Percentiles rank a stretch among this genome's conserved stretches.
Conservation (phyloP, 2,797 vertebrate genomes). For the Erpetoichthys calabaricus region DNA sequence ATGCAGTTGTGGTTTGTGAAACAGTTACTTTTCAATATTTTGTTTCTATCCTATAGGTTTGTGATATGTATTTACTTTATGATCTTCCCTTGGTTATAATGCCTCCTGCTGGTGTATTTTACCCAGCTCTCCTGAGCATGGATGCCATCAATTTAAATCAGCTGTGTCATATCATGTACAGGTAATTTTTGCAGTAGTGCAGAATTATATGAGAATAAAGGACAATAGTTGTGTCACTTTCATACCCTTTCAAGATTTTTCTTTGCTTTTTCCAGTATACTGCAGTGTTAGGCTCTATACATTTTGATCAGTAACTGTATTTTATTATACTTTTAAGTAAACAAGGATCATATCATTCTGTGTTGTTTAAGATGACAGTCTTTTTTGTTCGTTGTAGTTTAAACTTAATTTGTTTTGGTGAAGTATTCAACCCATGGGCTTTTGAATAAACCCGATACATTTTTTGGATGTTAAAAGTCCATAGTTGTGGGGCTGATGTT, state of each 20-base stretch:
- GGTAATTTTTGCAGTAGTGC: slow-evolving; percentile 39
- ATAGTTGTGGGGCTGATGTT: no score
- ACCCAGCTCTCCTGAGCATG: slow-evolving; percentile 63
- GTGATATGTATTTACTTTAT: slow-evolving; percentile 72
- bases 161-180: slow-evolving; percentile 79
- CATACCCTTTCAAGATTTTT: slow-evolving; percentile 10
- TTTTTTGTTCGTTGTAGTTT: no score
- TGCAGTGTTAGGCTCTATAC: no score
- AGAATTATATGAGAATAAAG: neutral
- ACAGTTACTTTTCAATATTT: neutral
- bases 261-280: slow-evolving; percentile 2
- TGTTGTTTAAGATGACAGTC: no score
- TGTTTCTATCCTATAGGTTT: slow-evolving; percentile 51
- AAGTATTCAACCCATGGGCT: no score
- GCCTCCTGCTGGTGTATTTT: slow-evolving; percentile 75
- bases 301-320: no score
- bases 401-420: no score
- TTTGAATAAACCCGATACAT: no score
- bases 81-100: slow-evolving; percentile 69
- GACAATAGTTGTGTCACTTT: slow-evolving; percentile 11
- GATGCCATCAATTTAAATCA: slow-evolving; percentile 69
- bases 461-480: no score
- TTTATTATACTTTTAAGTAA: no score
- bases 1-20: no score
- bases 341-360: no score